Evolutionary conservation across 2,888 invertebrate genomes (phyloP), one percentile per base, ranked within the genome.

Genomic region (Thysanoteuthis rhombus): DNA sequence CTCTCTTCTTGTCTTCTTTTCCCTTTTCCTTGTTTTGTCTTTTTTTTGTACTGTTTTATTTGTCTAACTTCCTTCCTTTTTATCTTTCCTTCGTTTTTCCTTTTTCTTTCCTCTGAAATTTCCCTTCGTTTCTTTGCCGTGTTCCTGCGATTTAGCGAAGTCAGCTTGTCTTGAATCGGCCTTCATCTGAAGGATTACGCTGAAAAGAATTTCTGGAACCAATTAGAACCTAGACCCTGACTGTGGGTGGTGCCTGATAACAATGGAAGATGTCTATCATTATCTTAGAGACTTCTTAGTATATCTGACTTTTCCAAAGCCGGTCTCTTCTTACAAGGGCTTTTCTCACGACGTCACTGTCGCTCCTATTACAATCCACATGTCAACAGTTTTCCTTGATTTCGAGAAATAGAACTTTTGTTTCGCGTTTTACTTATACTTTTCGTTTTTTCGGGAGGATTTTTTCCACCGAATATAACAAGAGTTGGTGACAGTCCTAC

Each of bases 171-270:
- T n/a, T 12, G 75, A 75, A 75, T n/a, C 8, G n/a, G 75, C 16
- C n/a, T 75, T 75, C 75, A n/a, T 75, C 75, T 75, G 75, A 36
- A n/a, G 75, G n/a, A 75, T 75, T 75, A 36, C 4, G 12, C 10
- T 16, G 36, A n/a, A n/a, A 75, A 75, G 75, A n/a, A 36, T 75
- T 75, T 75, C 75, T 75, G 75, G 75, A 75, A 36, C 75, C 75
- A 75, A 75, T 75, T 75, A 75, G 75, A 75, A 75, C 4, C n/a
- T 16, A n/a, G 75, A 12, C n/a, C 3, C 75, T 75, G 75, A n/a
- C 75, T 75, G 75, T 75, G 75, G 75, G 75, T 75, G 75, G 75
- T 75, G 75, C n/a, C 75, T 75, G 75, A 75, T 75, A 75, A 75
- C 75, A 75, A 75, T 75, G 75, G n/a, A 36, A 75, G 75, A n/a